These are phyloP conservation scores for Drosophila pseudoobscura DNA, from an alignment of 1,140 invertebrate species.

Conservation along the genomic window DNA sequence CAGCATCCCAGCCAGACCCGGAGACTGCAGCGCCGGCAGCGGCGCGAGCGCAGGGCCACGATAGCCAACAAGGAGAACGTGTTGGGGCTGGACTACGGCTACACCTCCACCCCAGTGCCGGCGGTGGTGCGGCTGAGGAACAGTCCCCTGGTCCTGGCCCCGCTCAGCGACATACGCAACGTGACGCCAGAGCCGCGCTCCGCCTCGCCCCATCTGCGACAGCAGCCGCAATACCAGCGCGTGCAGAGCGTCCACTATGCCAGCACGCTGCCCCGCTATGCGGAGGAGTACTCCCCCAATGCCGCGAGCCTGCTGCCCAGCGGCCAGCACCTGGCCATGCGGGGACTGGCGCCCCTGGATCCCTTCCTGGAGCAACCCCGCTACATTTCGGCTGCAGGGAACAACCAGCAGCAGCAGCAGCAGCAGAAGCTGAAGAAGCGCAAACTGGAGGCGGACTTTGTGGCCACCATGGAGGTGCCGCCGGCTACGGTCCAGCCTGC, in stretches of 20 bases:
- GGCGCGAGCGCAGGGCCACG: slow-evolving; percentile 44
- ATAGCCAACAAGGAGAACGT: slow-evolving; percentile 68
- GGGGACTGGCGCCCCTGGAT: slow-evolving; percentile 65
- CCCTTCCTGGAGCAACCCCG: slow-evolving; percentile 74
- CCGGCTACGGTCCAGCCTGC: not conserved
- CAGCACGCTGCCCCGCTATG: slow-evolving; percentile 66
- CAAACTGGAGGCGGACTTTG: slow-evolving; percentile 64
- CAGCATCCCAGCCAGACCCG: not conserved
- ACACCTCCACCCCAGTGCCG: slow-evolving; percentile 73
- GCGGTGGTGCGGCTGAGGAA: slow-evolving; percentile 44
- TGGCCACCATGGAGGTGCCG: slow-evolving; percentile 47
- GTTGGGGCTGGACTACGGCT: slow-evolving; percentile 40
- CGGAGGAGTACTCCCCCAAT: slow-evolving; percentile 76
- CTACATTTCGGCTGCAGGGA: slow-evolving; percentile 45
- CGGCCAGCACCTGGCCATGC: slow-evolving; percentile 69
- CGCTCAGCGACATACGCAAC: slow-evolving; percentile 73
- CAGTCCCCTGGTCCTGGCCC: slow-evolving; percentile 71
- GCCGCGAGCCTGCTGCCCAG: slow-evolving; percentile 41
- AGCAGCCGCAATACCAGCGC: slow-evolving; percentile 8
- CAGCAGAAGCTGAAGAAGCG: slow-evolving; percentile 52
- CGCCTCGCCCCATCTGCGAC: not conserved
- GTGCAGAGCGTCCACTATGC: slow-evolving; percentile 67
- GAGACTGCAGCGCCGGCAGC: slow-evolving; percentile 23
- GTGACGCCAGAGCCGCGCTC: slow-evolving; percentile 55
- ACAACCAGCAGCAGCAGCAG: no score